Evolutionary conservation across 2,113 vertebrate genomes (phyloP).

Genomic region (Ctenomys sociabilis): DNA sequence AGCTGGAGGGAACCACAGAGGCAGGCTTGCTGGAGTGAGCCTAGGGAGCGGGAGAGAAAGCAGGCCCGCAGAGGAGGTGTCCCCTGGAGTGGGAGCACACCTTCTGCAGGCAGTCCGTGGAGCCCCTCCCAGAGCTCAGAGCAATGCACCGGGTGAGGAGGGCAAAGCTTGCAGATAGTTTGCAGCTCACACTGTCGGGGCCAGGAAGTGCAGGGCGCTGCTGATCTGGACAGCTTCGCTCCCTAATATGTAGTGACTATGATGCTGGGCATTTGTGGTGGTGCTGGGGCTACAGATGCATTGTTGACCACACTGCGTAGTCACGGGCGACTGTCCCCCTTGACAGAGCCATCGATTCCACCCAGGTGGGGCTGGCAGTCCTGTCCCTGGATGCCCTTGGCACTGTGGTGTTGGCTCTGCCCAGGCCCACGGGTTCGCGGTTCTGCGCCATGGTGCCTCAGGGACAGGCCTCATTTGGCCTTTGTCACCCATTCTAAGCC

Average conservation of each 20-base stretch:
- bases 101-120: too few relatives aligned
- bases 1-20: not conserved
- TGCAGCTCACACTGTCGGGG: not conserved
- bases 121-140: not conserved
- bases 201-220: not conserved
- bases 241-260: not conserved
- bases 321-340: not conserved
- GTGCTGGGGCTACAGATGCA: not conserved
- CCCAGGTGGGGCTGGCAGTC: not conserved
- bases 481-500: not conserved
- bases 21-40: not conserved
- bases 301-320: rapidly evolving
- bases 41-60: not conserved
- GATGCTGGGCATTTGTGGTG: not conserved
- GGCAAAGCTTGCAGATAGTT: rapidly evolving
- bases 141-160: not conserved
- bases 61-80: not conserved
- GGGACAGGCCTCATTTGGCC: not conserved
- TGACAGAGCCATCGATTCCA: not conserved
- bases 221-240: not conserved
- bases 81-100: too few relatives aligned
- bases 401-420: not conserved
- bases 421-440: rapidly evolving
- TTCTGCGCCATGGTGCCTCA: too few relatives aligned
- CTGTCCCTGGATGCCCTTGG: not conserved